Conservation (phyloP, 2,113 vertebrate genomes). For the Pseudolaguvia tuberculata region DNA sequence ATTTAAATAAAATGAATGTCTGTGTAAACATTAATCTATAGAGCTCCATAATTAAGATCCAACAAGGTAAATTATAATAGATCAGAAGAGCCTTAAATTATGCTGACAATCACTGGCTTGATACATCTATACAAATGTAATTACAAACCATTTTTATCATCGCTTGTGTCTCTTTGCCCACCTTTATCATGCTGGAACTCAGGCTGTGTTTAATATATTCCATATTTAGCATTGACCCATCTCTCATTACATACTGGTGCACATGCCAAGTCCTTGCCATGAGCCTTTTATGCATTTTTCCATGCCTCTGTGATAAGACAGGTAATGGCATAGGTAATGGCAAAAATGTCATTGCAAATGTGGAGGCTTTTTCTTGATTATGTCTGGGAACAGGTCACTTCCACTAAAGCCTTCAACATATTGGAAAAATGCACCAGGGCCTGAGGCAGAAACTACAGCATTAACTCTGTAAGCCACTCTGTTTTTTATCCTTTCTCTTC, state of each 20-base stretch:
- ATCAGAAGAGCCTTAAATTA: constrained; percentile 54
- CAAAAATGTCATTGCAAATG: constrained; percentile 77
- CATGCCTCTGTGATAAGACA: constrained; percentile 51
- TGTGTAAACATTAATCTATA: constrained; percentile 53
- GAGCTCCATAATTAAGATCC: constrained; percentile 58
- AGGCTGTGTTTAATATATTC: constrained; percentile 43
- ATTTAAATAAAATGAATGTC: constrained; percentile 40
- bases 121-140: constrained; percentile 39
- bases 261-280: constrained; percentile 41
- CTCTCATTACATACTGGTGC: constrained; percentile 41
- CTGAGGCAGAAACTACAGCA: constrained; percentile 59
- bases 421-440: constrained; percentile 59
- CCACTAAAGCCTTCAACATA: constrained; percentile 64
- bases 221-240: constrained; percentile 40
- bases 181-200: constrained; percentile 27
- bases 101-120: constrained; percentile 52
- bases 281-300: constrained; percentile 51
- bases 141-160: constrained; percentile 41
- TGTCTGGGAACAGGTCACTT: constrained; percentile 69
- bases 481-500: neutral
- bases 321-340: constrained; percentile 74
- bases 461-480: constrained; percentile 58
- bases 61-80: constrained; percentile 57
- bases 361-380: constrained; percentile 68
- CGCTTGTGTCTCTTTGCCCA: constrained; percentile 21